Percentiles rank a stretch among this genome's conserved stretches.
Conservation (phyloP, 1,140 invertebrate genomes). For the Leguminivora glycinivorella region DNA sequence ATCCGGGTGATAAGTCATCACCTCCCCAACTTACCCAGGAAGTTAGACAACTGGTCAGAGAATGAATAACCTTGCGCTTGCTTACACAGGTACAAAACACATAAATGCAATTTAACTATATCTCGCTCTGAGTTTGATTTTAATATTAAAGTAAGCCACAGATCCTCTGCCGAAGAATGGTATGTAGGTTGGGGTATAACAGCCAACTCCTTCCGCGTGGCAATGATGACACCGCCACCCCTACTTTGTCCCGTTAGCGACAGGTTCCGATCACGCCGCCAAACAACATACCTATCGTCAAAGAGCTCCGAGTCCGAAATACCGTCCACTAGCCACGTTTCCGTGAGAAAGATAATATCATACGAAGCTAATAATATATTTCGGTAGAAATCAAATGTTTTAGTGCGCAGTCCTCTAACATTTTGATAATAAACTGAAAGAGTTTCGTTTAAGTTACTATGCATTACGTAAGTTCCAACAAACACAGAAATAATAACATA, state of each 20-base stretch:
- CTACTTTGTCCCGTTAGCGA: conserved; percentile 28
- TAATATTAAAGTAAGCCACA: conserved; percentile 31
- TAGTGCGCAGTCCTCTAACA: conserved; percentile 30
- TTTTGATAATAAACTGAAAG: conserved; percentile 34
- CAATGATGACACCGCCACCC: conserved; percentile 38
- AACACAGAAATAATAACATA: too few species aligned
- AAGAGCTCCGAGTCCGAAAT: conserved; percentile 36
- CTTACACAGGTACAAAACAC: conserved; percentile 3
- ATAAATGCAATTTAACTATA: background rate
- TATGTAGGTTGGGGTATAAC: conserved; percentile 27
- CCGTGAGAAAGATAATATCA: conserved; percentile 39
- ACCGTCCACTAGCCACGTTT: conserved; percentile 37
- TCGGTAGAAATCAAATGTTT: conserved; percentile 31
- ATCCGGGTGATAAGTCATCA: background rate
- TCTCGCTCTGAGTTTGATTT: background rate
- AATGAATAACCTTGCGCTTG: background rate
- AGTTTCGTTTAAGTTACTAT: background rate
- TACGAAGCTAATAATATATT: conserved; percentile 29
- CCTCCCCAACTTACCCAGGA: background rate
- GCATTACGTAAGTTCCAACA: too few species aligned
- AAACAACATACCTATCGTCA: conserved; percentile 37
- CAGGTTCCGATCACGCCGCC: conserved; percentile 41
- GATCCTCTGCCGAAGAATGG: conserved; percentile 35
- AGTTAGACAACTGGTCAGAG: conserved; percentile 19
- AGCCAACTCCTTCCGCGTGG: conserved; percentile 28